These are phyloP conservation scores for Rhodophaea formosa DNA, from an alignment of 2,888 invertebrate species.

Conservation along the genomic window DNA sequence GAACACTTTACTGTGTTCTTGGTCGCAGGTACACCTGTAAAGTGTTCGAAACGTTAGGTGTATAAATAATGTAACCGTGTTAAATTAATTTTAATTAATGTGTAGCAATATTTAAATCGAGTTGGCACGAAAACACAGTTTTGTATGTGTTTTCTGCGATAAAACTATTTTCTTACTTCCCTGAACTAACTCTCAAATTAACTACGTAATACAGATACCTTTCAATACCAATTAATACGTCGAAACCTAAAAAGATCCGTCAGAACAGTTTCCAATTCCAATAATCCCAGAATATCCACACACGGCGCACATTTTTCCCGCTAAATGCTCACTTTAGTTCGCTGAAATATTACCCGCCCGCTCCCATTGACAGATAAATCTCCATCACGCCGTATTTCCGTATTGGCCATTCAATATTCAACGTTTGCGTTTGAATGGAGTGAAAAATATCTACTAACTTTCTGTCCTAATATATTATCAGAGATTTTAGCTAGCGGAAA, in stretches of 20 bases:
- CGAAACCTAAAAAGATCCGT: not conserved
- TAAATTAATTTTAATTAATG: too few species aligned
- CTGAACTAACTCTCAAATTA: too few species aligned
- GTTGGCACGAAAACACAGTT: too few species aligned
- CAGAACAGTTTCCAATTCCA: not conserved
- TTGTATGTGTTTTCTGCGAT: too few species aligned
- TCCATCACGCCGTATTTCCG: constrained; percentile 18
- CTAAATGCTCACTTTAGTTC: constrained; percentile 16
- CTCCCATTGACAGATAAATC: constrained; percentile 18
- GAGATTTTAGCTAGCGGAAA: not conserved
- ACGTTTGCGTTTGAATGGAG: constrained; percentile 9
- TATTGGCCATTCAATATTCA: constrained; percentile 14
- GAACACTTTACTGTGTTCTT: too few species aligned
- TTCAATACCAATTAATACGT: not conserved
- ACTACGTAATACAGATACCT: too few species aligned
- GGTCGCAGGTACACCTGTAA: too few species aligned
- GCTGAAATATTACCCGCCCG: constrained; percentile 18
- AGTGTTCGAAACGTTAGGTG: too few species aligned
- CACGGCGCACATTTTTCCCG: constrained; percentile 1
- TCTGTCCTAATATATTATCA: constrained; percentile 1
- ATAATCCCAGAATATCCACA: not conserved
- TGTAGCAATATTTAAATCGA: too few species aligned
- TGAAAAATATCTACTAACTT: constrained; percentile 11
- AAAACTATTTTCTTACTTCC: too few species aligned
- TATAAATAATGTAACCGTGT: too few species aligned